Conservation (phyloP, 2,113 vertebrate species). For the Embiotoca jacksoni region DNA sequence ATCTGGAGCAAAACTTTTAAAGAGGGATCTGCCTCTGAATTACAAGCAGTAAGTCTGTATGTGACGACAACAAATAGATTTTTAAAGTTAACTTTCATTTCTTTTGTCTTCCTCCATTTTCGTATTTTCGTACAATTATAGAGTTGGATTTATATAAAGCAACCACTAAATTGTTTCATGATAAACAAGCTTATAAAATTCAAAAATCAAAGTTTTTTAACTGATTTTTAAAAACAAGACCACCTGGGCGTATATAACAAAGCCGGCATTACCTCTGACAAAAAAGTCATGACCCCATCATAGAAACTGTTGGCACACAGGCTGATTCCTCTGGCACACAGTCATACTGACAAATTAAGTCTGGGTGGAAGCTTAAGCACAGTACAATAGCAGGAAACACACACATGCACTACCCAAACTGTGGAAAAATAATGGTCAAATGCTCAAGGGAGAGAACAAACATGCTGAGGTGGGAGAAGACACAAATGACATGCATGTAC, state of each 20-base stretch:
- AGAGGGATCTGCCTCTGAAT: background rate
- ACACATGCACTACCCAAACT: background rate
- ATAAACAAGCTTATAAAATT: constrained; percentile 4
- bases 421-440: constrained; percentile 41
- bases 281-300: constrained; percentile 43
- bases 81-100: background rate
- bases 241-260: constrained; percentile 20
- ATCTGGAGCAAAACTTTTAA: background rate
- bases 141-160: background rate
- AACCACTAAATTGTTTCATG: background rate
- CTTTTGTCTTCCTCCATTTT: no score
- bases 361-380: constrained; percentile 30
- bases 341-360: constrained; percentile 20
- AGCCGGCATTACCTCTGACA: constrained; percentile 14
- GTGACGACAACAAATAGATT: background rate
- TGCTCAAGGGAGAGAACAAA: constrained; percentile 40
- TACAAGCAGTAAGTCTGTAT: background rate
- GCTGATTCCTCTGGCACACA: constrained; percentile 21
- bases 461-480: constrained; percentile 46
- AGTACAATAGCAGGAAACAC: constrained; percentile 74
- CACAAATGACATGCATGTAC: constrained; percentile 14
- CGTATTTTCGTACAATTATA: background rate
- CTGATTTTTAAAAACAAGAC: constrained; percentile 13
- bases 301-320: constrained; percentile 45
- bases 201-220: constrained; percentile 16